These are phyloP conservation scores for Zaprionus lachaisei DNA, from an alignment of 1,140 invertebrate genomes.

Conservation along the genomic window DNA sequence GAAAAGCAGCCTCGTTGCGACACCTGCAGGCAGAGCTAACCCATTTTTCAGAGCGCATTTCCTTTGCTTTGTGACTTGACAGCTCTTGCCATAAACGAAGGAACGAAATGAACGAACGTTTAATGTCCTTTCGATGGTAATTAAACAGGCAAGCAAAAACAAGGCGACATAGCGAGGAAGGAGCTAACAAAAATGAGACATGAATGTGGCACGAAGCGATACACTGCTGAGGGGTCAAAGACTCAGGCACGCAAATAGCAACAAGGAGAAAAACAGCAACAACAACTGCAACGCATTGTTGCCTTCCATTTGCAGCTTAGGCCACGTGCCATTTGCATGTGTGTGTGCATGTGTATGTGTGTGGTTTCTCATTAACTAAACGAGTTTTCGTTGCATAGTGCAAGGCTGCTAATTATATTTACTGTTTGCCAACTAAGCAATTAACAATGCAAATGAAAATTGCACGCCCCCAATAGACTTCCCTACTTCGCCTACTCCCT, in stretches of 20 bases:
- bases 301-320: slow-evolving; percentile 2
- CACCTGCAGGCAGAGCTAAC: slow-evolving; percentile 64
- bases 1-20: slow-evolving; percentile 3
- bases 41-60: slow-evolving; percentile 59
- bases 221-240: slow-evolving; percentile 26
- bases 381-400: slow-evolving; percentile 45
- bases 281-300: slow-evolving; percentile 16
- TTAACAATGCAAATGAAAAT: slow-evolving; percentile 39
- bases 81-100: slow-evolving; percentile 37
- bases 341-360: background rate
- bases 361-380: slow-evolving; percentile 14
- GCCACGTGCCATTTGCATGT: slow-evolving; percentile 17
- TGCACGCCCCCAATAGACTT: background rate
- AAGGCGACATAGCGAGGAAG: background rate
- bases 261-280: slow-evolving; percentile 8
- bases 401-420: slow-evolving; percentile 12
- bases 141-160: slow-evolving; percentile 41
- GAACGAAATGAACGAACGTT: slow-evolving; percentile 1
- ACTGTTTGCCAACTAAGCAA: slow-evolving; percentile 36
- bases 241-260: slow-evolving; percentile 20
- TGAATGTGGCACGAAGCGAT: slow-evolving; percentile 26
- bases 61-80: slow-evolving; percentile 35
- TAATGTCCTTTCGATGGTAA: slow-evolving; percentile 68
- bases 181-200: slow-evolving; percentile 15
- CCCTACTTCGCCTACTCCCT: background rate